Base-by-base conservation (phyloP, 2,888 invertebrate genomes). In the Galeopsomyia nigrocyanea region DNA sequence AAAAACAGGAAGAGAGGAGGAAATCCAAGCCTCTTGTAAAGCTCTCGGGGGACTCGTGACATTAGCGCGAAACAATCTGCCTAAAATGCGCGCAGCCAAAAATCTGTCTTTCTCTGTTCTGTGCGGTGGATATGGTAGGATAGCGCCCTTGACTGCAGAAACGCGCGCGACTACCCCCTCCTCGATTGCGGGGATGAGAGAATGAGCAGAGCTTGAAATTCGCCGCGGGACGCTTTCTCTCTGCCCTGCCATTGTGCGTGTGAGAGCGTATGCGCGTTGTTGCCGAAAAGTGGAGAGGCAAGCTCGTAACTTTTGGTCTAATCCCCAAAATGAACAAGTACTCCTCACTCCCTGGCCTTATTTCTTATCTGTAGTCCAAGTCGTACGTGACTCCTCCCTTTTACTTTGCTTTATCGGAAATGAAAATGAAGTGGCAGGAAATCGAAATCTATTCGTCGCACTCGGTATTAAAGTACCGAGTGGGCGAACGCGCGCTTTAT, bases 271-370 rank as follows among this genome's bases (percentile, higher is more conserved):
- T 21, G n/a, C 22, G 69, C 49, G 31, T 51, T 51, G 21, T 51
- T 56, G 0, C 46, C 19, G 17, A 66, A 71, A 66, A 62, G 60
- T 26, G 13, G 31, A 51, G 21, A 56, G 3, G 47, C 26, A 62
- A 77, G 78, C 77, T 80, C 78, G 79, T 81, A 83, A 82, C 83
- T 82, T 82, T 78, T 79, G 79, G 9, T 80, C 80, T 82, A 80
- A 81, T 81, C 79, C 78, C 69, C 76, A 78, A 82, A 83, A 82
- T 82, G 77, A 80, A 77, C 77, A 78, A 73, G 78, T 53, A 62
- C 75, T 75, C 53, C 53, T 56, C 66, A 67, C 55, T 58, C 61
- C 77, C 60, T 71, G 68, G 53, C 62, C 19, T 60, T 70, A 73
- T 53, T 57, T 53, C 65, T 75, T 75, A 71, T 73, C 63, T 61